phyloP scores from a whole-genome alignment of 2,113 vertebrate genomes.

The Chaetura pelagica region DNA sequence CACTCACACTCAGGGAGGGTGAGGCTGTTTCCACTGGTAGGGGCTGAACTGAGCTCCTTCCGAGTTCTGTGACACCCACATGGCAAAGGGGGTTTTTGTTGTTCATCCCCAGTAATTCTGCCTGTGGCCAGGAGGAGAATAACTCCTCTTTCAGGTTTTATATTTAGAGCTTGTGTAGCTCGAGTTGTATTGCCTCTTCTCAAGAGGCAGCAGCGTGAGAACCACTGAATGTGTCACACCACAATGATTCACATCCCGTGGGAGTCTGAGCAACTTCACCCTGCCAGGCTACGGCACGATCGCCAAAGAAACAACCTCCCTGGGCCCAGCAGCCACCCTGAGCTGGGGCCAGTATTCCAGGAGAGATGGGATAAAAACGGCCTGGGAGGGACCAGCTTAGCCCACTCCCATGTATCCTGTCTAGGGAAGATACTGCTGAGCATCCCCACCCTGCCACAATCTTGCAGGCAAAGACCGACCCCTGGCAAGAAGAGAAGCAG shows the following conservation, averaged over 20 bases:
- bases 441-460: background rate
- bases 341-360: background rate
- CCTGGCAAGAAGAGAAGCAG: background rate
- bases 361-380: fast-evolving
- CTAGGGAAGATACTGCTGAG: background rate
- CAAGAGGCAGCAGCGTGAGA: conserved; percentile 61
- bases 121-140: background rate
- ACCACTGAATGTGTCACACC: conserved; percentile 55
- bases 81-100: background rate
- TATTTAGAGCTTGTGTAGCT: conserved; percentile 29
- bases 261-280: conserved; percentile 67
- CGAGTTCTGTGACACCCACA: background rate
- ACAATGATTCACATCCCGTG: conserved; percentile 76
- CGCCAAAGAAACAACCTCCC: conserved; percentile 48
- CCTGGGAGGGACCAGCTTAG: background rate
- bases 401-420: background rate
- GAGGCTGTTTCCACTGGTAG: background rate
- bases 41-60: background rate
- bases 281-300: conserved; percentile 48
- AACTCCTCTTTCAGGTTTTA: background rate
- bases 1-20: background rate
- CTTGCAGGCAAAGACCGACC: background rate
- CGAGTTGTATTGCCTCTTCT: conserved; percentile 29
- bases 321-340: background rate
- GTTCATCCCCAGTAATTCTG: background rate